Base-by-base conservation (phyloP, 2,888 invertebrate species). In the Diloba caeruleocephala region DNA sequence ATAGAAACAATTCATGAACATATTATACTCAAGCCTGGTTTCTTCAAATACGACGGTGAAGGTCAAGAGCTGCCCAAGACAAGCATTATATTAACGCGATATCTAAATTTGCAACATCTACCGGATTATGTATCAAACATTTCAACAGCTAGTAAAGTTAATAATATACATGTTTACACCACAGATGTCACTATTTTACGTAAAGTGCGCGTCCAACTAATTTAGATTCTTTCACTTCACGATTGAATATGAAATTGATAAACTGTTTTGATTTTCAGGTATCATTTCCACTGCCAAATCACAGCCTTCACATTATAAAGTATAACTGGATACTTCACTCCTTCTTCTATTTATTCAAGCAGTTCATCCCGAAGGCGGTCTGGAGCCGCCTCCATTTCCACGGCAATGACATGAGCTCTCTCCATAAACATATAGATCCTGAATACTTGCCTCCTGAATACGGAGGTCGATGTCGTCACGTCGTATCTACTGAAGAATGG, bases 291-390 rank as follows among this genome's bases (percentile, higher is more conserved):
- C 94, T 97, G 71, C 94, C 95, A 34, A 95, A 96, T 34, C 94
- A 96, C 67, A 95, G 96, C 0, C 94, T 97, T 21, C 97, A 97
- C 87, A 95, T 97, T 38, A 92, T 97, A 2, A 95, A 96, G 81
- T 96, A 97, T 86, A 96, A 96, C 37, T 97, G 97, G 96, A 88
- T 96, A 1, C 96, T 97, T 69, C 96, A 96, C 81, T 95, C 96
- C 12, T 94, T 96, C 48, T 96, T 96, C 82, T 95, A 96, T 65
- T 92, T 97, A 23, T 97, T 97, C 84, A 97, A 96, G 79, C 97
- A 97, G 10, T 95, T 97, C 56, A 90, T 97, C 26, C 96, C 96
- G 50, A 88, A 94, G 4, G 88, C 94, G 3, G 96, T 96, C 88
- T 94, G 94, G 78, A 92, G 94, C 34, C 87, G 90, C 0, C 67